Evolutionary conservation across 2,888 invertebrate species (phyloP).

Genomic region (Dicyrtoma fusca): DNA sequence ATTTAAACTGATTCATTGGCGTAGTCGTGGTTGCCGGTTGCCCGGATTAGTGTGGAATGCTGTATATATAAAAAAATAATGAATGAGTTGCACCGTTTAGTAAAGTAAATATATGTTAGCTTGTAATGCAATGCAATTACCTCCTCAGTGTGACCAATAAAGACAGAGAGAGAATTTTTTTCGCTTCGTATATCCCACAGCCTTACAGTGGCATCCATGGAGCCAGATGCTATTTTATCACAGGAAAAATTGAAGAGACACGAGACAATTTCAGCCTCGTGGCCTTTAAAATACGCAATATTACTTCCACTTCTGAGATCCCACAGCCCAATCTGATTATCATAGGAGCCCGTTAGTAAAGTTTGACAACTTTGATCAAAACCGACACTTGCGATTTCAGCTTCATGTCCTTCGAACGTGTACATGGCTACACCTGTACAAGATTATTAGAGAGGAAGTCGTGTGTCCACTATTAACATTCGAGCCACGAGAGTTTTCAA

Average conservation of each 20-base stretch:
- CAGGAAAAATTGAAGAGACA: slow-evolving; percentile 72
- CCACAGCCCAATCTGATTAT: slow-evolving; percentile 61
- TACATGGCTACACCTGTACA: slow-evolving; percentile 68
- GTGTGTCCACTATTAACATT: too few species aligned
- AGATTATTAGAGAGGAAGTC: too few species aligned
- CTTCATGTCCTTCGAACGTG: slow-evolving; percentile 70
- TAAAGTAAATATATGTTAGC: too few species aligned
- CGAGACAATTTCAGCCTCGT: slow-evolving; percentile 71
- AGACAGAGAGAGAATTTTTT: slow-evolving; percentile 21
- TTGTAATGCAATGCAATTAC: slow-evolving; percentile 18
- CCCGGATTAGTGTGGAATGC: too few species aligned
- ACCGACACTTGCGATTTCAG: slow-evolving; percentile 74
- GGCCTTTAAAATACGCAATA: slow-evolving; percentile 66
- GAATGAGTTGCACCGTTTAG: too few species aligned
- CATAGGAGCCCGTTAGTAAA: slow-evolving; percentile 78
- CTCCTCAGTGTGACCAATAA: slow-evolving; percentile 27
- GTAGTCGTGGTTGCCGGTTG: too few species aligned
- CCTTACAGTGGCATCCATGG: slow-evolving; percentile 71
- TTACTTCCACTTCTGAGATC: slow-evolving; percentile 47
- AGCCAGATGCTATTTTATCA: slow-evolving; percentile 70
- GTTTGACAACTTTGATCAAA: slow-evolving; percentile 72
- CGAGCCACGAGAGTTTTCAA: too few species aligned
- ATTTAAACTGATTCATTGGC: too few species aligned
- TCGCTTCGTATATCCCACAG: slow-evolving; percentile 71
- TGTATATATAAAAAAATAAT: too few species aligned